phyloP scores from a whole-genome alignment of 2,888 invertebrate genomes.

The Ennomos quercinarius region DNA sequence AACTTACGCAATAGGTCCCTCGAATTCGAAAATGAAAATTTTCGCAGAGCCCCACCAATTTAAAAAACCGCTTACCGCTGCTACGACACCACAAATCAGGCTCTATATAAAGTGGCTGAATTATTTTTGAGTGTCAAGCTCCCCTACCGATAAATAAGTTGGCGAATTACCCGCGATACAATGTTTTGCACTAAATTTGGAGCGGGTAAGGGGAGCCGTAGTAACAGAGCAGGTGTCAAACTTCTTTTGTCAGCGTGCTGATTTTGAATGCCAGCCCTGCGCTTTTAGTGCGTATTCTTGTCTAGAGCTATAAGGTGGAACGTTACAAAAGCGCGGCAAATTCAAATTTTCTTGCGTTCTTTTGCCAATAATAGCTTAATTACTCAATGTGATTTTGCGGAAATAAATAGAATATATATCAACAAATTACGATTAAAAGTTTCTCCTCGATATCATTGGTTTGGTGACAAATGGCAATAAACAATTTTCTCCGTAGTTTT shows the following conservation, averaged over 20 bases:
- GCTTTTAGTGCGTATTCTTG: conserved; percentile 8
- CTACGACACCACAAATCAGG: conserved; percentile 36
- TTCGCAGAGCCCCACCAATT: conserved; percentile 8
- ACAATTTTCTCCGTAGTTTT: too few relatives aligned
- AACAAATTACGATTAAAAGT: too few relatives aligned
- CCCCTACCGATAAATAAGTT: conserved; percentile 62
- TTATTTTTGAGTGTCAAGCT: conserved; percentile 71
- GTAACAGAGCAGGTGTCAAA: conserved; percentile 39
- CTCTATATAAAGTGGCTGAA: conserved; percentile 42
- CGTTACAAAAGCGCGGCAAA: too few relatives aligned
- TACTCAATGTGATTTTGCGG: too few relatives aligned
- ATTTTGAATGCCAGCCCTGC: conserved; percentile 28
- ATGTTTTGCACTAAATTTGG: conserved; percentile 36
- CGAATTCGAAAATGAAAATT: conserved; percentile 1
- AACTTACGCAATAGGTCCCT: too few relatives aligned
- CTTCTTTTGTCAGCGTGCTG: conserved; percentile 34
- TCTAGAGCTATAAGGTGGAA: too few relatives aligned
- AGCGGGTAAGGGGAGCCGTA: conserved; percentile 14
- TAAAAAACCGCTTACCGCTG: conserved; percentile 23
- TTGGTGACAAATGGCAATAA: too few relatives aligned
- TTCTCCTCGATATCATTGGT: too few relatives aligned
- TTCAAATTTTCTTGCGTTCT: too few relatives aligned
- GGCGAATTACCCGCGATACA: conserved; percentile 39
- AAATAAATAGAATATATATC: too few relatives aligned
- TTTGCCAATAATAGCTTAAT: too few relatives aligned